phyloP scores from a whole-genome alignment of 2,797 vertebrate species.

The Salmo trutta region DNA sequence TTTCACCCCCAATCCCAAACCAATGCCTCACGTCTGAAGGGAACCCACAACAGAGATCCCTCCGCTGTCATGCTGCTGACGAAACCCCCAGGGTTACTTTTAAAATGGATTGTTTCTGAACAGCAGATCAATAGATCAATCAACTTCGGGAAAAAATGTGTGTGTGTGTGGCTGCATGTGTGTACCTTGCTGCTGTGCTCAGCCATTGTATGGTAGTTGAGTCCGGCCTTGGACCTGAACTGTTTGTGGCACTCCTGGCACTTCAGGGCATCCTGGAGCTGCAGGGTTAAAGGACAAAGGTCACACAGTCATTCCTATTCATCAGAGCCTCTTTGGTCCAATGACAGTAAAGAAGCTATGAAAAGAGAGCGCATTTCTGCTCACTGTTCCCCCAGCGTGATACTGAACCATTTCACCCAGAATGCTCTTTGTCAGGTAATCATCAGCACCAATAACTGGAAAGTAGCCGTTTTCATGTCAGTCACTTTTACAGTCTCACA shows the following conservation, averaged over 20 bases:
- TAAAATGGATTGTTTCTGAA: no score
- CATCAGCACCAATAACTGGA: neutral
- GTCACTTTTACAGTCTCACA: slow-evolving; percentile 66
- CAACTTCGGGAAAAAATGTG: neutral
- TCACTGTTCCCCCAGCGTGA: neutral
- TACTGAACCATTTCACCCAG: neutral
- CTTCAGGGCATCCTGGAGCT: slow-evolving; percentile 96
- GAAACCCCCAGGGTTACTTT: neutral
- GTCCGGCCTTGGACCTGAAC: slow-evolving; percentile 96
- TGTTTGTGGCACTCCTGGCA: slow-evolving; percentile 97
- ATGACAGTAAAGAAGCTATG: neutral
- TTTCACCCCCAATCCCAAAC: neutral
- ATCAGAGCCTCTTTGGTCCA: neutral
- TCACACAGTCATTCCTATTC: neutral
- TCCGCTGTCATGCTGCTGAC: neutral
- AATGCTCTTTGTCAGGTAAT: neutral
- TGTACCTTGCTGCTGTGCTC: slow-evolving; percentile 91
- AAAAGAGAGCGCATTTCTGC: neutral
- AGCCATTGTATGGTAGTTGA: slow-evolving; percentile 97
- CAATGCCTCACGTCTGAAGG: neutral
- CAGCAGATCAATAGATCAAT: no score
- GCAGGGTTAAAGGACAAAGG: slow-evolving; percentile 45
- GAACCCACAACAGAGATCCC: neutral
- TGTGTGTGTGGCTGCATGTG: slow-evolving; percentile 7
- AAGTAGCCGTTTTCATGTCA: slow-evolving; percentile 8